Percentiles rank a stretch among this genome's conserved stretches.
Evolutionary conservation across 1,140 invertebrate genomes (phyloP).

Genomic region (Augochlora pura): DNA sequence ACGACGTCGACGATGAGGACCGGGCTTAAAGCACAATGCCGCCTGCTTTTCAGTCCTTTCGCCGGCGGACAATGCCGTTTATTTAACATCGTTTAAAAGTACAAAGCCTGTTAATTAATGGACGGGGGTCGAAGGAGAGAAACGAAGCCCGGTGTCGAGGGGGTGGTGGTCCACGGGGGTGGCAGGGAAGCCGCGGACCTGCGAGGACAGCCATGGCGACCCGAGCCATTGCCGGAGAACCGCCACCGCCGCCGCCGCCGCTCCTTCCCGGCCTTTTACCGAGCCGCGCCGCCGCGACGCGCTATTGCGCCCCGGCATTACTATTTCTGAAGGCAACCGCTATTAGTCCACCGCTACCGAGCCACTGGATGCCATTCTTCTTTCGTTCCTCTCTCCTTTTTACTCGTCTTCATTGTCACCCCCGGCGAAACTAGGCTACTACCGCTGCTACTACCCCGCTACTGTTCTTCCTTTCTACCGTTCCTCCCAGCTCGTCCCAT

Average conservation of each 20-base stretch:
- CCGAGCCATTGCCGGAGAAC: constrained; percentile 40
- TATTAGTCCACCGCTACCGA: constrained; percentile 38
- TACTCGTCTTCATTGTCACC: constrained; percentile 45
- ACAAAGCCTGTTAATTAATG: constrained; percentile 81
- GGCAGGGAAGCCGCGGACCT: not conserved
- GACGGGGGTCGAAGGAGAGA: constrained; percentile 65
- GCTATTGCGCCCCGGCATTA: constrained; percentile 27
- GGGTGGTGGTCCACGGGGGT: not conserved
- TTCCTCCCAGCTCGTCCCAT: not conserved
- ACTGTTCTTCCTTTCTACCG: not conserved
- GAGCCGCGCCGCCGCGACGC: constrained; percentile 37
- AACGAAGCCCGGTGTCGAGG: constrained; percentile 28
- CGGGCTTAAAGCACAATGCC: constrained; percentile 77
- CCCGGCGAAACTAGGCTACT: constrained; percentile 42
- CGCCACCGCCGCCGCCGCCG: not conserved
- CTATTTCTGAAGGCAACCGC: constrained; percentile 1
- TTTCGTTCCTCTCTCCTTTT: not conserved
- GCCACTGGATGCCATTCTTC: constrained; percentile 2
- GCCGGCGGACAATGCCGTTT: constrained; percentile 77
- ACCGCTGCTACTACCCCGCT: constrained; percentile 14
- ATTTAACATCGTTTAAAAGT: constrained; percentile 81
- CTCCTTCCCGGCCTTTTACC: constrained; percentile 31
- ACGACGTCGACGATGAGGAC: constrained; percentile 47
- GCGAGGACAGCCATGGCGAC: constrained; percentile 48
- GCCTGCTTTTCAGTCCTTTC: constrained; percentile 77